Percentiles rank a stretch among this genome's conserved stretches.
These are phyloP conservation scores for Stenchaetothrips biformis DNA, from an alignment of 2,888 invertebrate species.

Conservation along the genomic window DNA sequence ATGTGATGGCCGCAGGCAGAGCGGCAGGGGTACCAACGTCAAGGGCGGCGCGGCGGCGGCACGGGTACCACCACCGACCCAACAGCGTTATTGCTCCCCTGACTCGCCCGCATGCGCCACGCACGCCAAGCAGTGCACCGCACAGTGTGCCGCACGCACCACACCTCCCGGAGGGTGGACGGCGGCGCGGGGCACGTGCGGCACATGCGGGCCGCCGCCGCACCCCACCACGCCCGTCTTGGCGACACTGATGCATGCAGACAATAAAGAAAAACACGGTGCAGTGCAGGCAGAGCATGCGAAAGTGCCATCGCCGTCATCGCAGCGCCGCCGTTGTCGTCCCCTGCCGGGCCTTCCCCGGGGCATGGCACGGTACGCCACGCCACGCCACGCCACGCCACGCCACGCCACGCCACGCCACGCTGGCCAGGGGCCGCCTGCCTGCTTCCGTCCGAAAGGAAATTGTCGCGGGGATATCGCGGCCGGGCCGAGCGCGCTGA, in stretches of 20 bases:
- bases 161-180: background rate
- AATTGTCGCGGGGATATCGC: no score
- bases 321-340: background rate
- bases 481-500: no score
- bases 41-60: background rate
- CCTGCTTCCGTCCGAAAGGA: no score
- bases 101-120: no score
- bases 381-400: no score
- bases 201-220: background rate
- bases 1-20: background rate
- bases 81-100: no score
- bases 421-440: no score
- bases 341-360: background rate
- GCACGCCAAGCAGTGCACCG: no score
- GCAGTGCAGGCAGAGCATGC: background rate
- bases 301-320: background rate
- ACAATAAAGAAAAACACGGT: background rate
- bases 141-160: no score
- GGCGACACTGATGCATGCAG: background rate
- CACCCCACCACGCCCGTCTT: background rate
- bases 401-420: no score
- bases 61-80: background rate
- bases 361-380: no score
- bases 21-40: background rate
- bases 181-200: background rate